A percentile compares a stretch with the other conserved stretches of the same genome.
phyloP scores from a whole-genome alignment of 2,888 invertebrate species.

The Callyntrura guangdongensis region DNA sequence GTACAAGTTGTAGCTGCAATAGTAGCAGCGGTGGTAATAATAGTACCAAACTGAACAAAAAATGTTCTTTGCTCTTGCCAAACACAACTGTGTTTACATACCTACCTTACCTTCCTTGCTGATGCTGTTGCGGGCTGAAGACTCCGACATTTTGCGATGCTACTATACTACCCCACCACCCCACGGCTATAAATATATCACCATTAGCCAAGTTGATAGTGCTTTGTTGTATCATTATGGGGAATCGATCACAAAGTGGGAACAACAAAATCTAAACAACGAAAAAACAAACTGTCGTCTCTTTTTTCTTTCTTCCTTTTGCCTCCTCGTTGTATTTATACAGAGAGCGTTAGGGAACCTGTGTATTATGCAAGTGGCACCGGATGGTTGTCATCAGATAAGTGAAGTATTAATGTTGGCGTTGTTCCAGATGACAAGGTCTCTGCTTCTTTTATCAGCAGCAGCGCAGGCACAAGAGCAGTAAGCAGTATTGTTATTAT shows the following conservation, averaged over 20 bases:
- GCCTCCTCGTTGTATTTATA: background rate
- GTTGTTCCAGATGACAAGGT: conserved; percentile 42
- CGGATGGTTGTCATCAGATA: conserved; percentile 64
- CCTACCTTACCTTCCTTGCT: background rate
- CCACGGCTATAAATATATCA: too few species aligned
- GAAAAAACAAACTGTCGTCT: conserved; percentile 12
- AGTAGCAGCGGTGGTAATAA: background rate
- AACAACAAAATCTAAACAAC: background rate
- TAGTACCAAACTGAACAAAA: conserved; percentile 2
- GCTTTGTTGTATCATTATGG: conserved; percentile 15
- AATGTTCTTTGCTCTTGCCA: conserved; percentile 22
- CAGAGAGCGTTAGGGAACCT: conserved; percentile 5
- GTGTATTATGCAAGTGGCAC: background rate
- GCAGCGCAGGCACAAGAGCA: background rate
- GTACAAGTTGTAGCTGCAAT: too few species aligned
- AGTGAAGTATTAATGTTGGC: conserved; percentile 24
- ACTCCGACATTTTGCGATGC: background rate
- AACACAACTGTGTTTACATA: conserved; percentile 1
- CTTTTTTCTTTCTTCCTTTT: too few species aligned
- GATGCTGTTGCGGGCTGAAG: background rate
- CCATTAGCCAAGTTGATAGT: too few species aligned
- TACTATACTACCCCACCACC: too few species aligned
- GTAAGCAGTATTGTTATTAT: background rate
- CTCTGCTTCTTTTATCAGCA: conserved; percentile 1
- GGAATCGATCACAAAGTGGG: conserved; percentile 26